A percentile compares a stretch with the other conserved stretches of the same genome.
These are phyloP conservation scores for Notamacropus eugenii DNA, from an alignment of 2,797 vertebrate genomes.

Conservation along the genomic window DNA sequence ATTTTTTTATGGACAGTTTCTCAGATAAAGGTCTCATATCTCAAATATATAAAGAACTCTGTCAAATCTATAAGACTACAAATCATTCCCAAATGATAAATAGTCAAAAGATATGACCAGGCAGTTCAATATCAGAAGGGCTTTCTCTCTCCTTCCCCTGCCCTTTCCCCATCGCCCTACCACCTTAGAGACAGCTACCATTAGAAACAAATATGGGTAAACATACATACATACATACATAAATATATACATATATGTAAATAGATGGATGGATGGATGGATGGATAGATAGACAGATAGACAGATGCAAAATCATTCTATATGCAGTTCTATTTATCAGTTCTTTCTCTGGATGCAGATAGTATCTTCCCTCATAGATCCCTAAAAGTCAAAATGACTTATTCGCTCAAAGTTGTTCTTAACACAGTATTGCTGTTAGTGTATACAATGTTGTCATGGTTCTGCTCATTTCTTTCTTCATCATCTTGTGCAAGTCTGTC, in stretches of 20 bases:
- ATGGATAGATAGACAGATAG: too few species aligned
- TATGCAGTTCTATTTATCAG: neutral
- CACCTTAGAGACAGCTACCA: neutral
- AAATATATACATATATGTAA: too few species aligned
- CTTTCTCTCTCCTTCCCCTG: neutral
- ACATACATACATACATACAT: too few species aligned
- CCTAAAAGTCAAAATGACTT: neutral
- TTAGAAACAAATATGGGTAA: neutral
- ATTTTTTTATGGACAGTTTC: too few species aligned
- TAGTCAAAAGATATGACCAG: too few species aligned
- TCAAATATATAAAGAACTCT: too few species aligned
- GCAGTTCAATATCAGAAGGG: neutral
- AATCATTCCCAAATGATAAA: too few species aligned
- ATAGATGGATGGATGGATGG: too few species aligned
- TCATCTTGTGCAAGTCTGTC: neutral
- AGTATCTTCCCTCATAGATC: neutral
- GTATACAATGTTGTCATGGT: neutral
- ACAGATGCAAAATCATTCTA: neutral
- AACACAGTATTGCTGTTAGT: neutral
- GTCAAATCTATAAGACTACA: too few species aligned
- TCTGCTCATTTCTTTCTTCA: neutral
- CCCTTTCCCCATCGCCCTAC: rapidly evolving
- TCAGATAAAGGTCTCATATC: too few species aligned
- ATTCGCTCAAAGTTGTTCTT: neutral
- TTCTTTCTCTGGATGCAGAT: neutral